Percentiles rank a stretch among this genome's conserved stretches.
Evolutionary conservation across 1,140 invertebrate genomes (phyloP).

Genomic region (Episyrphus balteatus): DNA sequence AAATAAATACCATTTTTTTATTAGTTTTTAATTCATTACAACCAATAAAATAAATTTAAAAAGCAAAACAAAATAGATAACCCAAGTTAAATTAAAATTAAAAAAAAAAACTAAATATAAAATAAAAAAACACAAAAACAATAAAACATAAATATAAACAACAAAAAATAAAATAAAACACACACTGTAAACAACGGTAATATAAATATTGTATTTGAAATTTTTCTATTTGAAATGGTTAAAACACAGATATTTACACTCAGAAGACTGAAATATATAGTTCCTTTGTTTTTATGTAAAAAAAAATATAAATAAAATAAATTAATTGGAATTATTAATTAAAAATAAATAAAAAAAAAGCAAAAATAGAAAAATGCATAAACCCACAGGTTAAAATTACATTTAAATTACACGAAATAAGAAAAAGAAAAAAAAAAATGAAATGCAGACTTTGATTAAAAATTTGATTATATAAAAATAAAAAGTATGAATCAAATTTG

Average conservation of each 20-base stretch:
- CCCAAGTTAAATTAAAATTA: background rate
- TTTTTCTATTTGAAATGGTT: background rate
- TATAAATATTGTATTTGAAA: constrained; percentile 1
- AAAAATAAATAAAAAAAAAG: background rate
- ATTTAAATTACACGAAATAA: too few species aligned
- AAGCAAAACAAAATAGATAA: constrained; percentile 2
- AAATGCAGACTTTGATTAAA: too few species aligned
- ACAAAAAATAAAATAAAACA: constrained; percentile 1
- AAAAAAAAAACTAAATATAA: background rate
- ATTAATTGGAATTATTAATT: constrained; percentile 1
- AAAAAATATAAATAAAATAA: constrained; percentile 8
- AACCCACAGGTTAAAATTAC: background rate
- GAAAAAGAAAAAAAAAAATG: too few species aligned
- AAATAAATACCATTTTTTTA: constrained; percentile 20
- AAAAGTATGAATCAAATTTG: too few species aligned
- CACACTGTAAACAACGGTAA: background rate
- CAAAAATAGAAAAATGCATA: background rate
- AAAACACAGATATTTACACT: constrained; percentile 21
- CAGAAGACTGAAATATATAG: constrained; percentile 39
- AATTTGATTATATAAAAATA: too few species aligned
- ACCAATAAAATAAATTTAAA: background rate
- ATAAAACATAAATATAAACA: background rate
- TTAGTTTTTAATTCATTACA: constrained; percentile 17
- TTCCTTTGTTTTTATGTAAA: constrained; percentile 39
- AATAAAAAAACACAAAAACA: constrained; percentile 2